Evolutionary conservation across 2,888 invertebrate genomes (phyloP), one percentile per base, ranked within the genome.

Genomic region (Graphium colonna): DNA sequence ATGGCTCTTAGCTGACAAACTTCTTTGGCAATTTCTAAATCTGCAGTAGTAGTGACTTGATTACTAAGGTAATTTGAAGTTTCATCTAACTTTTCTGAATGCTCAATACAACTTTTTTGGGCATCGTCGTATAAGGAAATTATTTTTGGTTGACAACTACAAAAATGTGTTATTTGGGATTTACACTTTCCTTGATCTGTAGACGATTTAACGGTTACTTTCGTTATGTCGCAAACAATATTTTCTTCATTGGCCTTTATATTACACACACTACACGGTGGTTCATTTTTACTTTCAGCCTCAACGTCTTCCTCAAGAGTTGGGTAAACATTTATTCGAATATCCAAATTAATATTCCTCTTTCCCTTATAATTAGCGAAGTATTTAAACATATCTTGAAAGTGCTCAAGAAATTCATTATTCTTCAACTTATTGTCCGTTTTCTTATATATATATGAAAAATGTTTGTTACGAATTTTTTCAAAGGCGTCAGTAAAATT

Each of bases 61-160:
- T 67, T 64, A 5, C 47, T 49, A 28, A 52, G 16, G 55, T 50
- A 43, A 8, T 40, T 52, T 57, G 56, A 16, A 51, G 15, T 49
- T 59, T 44, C 4, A n/a, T 41, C 13, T 36, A 4, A 4, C 10
- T 40, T 48, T 44, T 21, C 15, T 15, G 41, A 10, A 16, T 31
- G n/a, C 31, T 41, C 57, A 73, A 65, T 16, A 79, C 69, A 58
- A 75, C 76, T 60, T 77, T 77, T 8, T 1, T 61, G 60, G 38
- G 82, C 69, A 12, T 73, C 69, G 57, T 85, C 82, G 33, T 83
- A 69, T 57, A 84, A 41, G 8, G 81, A 71, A 56, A 83, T 77
- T 26, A 82, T 71, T 59, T 75, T 70, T 17, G 69, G 65, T 17
- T 41, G 49, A 51, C 46, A 40, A 41, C 12, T 51, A 21, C 53